Evolutionary conservation across 2,113 vertebrate species (phyloP), one percentile per base, ranked within the genome.

Genomic region (Vanacampus margaritifer): DNA sequence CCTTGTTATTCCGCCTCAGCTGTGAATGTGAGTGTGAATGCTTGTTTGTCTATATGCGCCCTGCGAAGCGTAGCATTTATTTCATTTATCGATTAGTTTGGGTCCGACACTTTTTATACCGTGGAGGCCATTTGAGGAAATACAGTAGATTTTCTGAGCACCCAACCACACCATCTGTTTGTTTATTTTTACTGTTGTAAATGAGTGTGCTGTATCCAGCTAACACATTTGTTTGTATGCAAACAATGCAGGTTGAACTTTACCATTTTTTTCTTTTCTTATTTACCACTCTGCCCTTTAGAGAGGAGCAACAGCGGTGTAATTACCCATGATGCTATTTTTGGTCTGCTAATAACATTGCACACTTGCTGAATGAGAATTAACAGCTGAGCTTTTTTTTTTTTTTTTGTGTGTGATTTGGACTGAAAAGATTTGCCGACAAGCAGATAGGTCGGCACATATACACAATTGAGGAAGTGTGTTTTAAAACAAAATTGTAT

Each of bases 171-270:
- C 43, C 16, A 3, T 51, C 21, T 51, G 21, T 21, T 32, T 3
- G 4, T 58, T 28, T n/a, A 11, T 19, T 58, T 58, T 28, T 3
- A 28, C 5, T 28, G 3, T 56, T 58, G 3, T 9, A 28, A 35
- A 58, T 32, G 24, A 32, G 14, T 32, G 26, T 14, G 7, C 13
- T n/a, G 35, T 60, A n/a, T 6, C 10, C 21, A 1, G 5, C 10
- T 61, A 23, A 61, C n/a, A n/a, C 58, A n/a, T 23, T 61, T 61
- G 21, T 41, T 23, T 61, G 59, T 24, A 24, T 41, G 59, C 36
- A 61, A 61, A 61, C 59, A 61, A 61, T 41, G 21, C 36, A 61
- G 24, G 37, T 14, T 61, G 59, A 61, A 41, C 59, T 61, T 61
- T 39, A 23, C 58, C 26, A 14, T 4, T 56, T 56, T 28, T 56